Conservation (phyloP, 92 coral and sea anemone species). For the Parazoanthus darwini region DNA sequence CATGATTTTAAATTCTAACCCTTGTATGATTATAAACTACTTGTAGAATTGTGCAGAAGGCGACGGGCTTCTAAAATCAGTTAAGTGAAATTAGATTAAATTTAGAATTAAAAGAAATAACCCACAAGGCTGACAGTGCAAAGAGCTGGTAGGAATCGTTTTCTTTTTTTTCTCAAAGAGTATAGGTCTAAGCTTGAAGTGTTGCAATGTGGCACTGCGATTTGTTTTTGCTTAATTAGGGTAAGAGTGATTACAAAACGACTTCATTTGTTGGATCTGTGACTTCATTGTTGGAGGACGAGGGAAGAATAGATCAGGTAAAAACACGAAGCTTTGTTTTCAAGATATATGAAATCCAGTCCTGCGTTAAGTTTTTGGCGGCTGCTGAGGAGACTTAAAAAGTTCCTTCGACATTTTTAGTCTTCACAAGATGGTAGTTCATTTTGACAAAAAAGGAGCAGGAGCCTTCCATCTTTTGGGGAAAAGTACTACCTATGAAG, state of each 20-base stretch:
- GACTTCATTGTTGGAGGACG: neutral
- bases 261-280: no score
- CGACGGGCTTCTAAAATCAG: conserved; percentile 63
- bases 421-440: neutral
- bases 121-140: conserved; percentile 8
- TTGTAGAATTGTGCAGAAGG: conserved; percentile 58
- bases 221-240: neutral
- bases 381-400: neutral
- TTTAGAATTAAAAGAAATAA: neutral
- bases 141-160: neutral
- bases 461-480: neutral
- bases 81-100: conserved; percentile 50
- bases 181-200: neutral
- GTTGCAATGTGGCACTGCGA: neutral
- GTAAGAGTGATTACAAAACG: neutral
- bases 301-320: neutral
- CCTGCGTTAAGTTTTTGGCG: neutral
- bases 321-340: no score
- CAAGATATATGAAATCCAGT: no score
- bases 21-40: conserved; percentile 11
- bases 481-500: neutral
- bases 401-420: neutral
- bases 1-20: conserved; percentile 18
- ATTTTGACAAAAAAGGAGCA: neutral
- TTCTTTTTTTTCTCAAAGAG: neutral